phyloP scores from a whole-genome alignment of 2,888 invertebrate genomes.

The Gastracanthus pulcherrimus region DNA sequence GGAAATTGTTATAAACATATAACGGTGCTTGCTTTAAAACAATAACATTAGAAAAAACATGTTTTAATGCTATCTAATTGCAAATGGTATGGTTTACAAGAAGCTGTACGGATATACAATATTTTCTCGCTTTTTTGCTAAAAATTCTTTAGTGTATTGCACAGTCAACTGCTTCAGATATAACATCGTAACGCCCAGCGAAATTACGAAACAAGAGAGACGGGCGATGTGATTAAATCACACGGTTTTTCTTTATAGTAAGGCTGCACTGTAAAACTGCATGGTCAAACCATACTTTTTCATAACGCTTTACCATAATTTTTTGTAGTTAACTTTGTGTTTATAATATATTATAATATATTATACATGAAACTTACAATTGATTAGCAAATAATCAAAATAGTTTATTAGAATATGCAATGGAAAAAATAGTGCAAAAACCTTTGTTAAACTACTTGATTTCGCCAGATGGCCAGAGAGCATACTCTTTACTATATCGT shows the following conservation, averaged over 20 bases:
- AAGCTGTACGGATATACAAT: background rate
- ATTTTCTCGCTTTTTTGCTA: background rate
- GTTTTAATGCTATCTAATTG: background rate
- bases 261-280: background rate
- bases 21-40: background rate
- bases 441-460: background rate
- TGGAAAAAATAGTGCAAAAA: too few species aligned
- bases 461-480: too few species aligned
- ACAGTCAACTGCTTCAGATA: background rate
- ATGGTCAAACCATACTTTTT: too few species aligned
- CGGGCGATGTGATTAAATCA: background rate
- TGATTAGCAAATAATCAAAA: background rate
- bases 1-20: background rate
- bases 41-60: background rate
- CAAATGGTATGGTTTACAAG: background rate
- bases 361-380: background rate
- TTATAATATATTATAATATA: background rate
- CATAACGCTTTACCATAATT: background rate
- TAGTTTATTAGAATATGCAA: too few species aligned
- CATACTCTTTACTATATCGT: background rate
- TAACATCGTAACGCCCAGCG: conserved; percentile 7
- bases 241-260: background rate
- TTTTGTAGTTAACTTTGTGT: background rate
- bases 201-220: conserved; percentile 34
- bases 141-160: background rate